Evolutionary conservation across 1,140 invertebrate species (phyloP), one percentile per base, ranked within the genome.

Genomic region (Leptinotarsa undecemlineata): DNA sequence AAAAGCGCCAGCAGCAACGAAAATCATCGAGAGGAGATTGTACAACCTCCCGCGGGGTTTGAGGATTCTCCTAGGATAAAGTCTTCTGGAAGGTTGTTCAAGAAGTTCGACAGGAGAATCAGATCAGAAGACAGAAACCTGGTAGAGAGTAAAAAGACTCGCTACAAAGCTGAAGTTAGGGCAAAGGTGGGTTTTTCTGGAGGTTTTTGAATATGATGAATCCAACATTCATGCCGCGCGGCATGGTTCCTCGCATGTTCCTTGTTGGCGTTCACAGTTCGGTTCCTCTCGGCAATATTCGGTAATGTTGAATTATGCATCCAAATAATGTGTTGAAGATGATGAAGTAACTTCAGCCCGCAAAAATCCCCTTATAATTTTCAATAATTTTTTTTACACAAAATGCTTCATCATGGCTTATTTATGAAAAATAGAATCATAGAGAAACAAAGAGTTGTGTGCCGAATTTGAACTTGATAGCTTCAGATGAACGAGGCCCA

Each of bases 11-110:
- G 66, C 68, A 80, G 78, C 26, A 80, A 78, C 47, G 76, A 77
- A 20, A 62, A 77, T 19, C 68, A 67, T 33, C 87, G 88, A 60
- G 90, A 90, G 77, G 92, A 94, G 79, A 95, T 95, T 77, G 93
- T 95, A 6, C 92, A 94, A 79, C 94, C 94, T 3, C 94, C 94
- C 8, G 94, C 93, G 19, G 93, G 93, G 48, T 96, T 96, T 83
- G 94, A 92, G 15, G 94, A 96, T 85, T 95, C 93, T 0, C 94
- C 94, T 1, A 84, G 75, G 79, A 79, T 74, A 82, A 88, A 83
- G 84, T 85, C 85, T 83, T 80, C 76, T 78, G 88, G 87, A 3
- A 84, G 92, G 42, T 82, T 94, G 3, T 94, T 93, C 82, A 95
- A 94, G 82, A 94, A 95, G 82, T 88, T 93, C 75, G 93, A 95